Base-by-base conservation (phyloP, 2,113 vertebrate genomes). In the Pluvianellus socialis region DNA sequence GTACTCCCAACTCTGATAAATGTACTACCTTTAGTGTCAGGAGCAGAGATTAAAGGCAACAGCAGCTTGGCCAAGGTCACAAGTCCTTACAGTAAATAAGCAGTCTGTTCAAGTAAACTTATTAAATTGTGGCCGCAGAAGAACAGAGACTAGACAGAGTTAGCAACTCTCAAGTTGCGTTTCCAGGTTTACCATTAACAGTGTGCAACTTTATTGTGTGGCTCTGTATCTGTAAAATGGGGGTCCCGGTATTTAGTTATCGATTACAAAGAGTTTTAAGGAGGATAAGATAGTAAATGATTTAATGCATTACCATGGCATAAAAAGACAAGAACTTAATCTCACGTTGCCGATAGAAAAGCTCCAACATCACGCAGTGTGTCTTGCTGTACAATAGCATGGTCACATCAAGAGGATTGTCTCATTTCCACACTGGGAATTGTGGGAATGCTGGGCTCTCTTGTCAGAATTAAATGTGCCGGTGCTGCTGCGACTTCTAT, bases 31-130 rank as follows among this genome's bases (percentile, higher is more conserved):
- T 92, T 91, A 71, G 68, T 68, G 70, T 85, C 85, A 79, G 66
- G 40, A 81, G 30, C 33, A 75, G 49, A 65, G 56, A 96, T 92
- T 91, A 92, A 94, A 91, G 70, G 49, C 66, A 88, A 40, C 56
- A 79, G 72, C 67, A 74, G 17, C 50, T 59, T 70, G 45, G 77
- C 79, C 62, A 93, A 95, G 77, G 73, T 87, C 83, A 61, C 44
- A 81, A 91, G 80, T 81, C 59, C 42, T 92, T 88, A 80, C 28
- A 91, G 68, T 68, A 95, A 91, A 79, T 84, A 85, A 94, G 50
- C 14, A 72, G 19, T 92, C 73, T 85, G 17, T 70, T 95, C 53
- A 76, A 79, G 73, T 88, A 95, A 92, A 92, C 53, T 91, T 71
- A 75, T 15, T 70, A 82, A 91, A 88, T 49, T 93, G 55, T 90